A percentile compares a stretch with the other conserved stretches of the same genome.
These are phyloP conservation scores for Hesperia comma DNA, from an alignment of 2,888 invertebrate species.

Conservation along the genomic window DNA sequence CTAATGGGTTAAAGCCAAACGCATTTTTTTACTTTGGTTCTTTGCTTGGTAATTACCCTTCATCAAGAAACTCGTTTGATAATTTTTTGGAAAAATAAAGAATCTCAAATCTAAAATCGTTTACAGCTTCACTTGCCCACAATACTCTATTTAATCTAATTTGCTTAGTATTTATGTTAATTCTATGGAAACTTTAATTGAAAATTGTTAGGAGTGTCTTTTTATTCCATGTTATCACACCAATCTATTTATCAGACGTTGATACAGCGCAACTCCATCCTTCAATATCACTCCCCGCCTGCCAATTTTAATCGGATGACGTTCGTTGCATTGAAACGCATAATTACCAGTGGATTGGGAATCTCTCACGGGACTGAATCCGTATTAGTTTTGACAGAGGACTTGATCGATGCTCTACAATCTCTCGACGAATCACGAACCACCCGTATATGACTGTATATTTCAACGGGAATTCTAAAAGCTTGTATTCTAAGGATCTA, in stretches of 20 bases:
- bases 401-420: conserved; percentile 82
- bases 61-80: too few relatives aligned
- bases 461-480: not conserved
- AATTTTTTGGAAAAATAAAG: too few relatives aligned
- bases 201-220: conserved; percentile 3
- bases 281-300: conserved; percentile 66
- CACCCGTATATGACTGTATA: conserved; percentile 65
- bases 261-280: conserved; percentile 45
- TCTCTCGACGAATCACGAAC: conserved; percentile 65
- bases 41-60: too few relatives aligned
- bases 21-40: too few relatives aligned
- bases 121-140: too few relatives aligned
- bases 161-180: too few relatives aligned
- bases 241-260: conserved; percentile 40
- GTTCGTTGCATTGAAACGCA: conserved; percentile 74
- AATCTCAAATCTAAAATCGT: too few relatives aligned
- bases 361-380: conserved; percentile 78
- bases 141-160: too few relatives aligned
- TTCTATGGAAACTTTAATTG: not conserved
- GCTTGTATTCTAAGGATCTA: not conserved
- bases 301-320: conserved; percentile 83
- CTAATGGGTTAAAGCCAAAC: too few relatives aligned
- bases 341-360: conserved; percentile 71
- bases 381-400: conserved; percentile 83
- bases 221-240: conserved; percentile 45